Conservation (phyloP, 1,140 invertebrate species). For the Drosophila ananassae region DNA sequence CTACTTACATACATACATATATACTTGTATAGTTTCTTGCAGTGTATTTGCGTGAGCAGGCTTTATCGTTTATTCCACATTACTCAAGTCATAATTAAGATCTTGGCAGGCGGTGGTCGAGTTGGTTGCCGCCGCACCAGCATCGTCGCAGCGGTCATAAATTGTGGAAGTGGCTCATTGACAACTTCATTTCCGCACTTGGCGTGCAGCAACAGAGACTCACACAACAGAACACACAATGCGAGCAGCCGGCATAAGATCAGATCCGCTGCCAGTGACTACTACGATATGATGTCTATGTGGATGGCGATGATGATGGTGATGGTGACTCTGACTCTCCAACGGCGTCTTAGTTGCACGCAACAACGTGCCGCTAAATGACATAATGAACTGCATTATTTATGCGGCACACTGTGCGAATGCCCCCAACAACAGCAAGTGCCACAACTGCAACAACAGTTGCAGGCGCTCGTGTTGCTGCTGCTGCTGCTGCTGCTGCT, state of each 20-base stretch:
- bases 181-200: conserved; percentile 82
- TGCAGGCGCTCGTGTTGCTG: conserved; percentile 24
- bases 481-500: conserved; percentile 2
- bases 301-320: conserved; percentile 39
- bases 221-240: conserved; percentile 30
- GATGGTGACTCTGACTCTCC: conserved; percentile 38
- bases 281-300: no score
- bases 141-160: conserved; percentile 73
- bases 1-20: background rate
- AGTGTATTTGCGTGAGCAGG: conserved; percentile 79
- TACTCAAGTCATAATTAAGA: conserved; percentile 82
- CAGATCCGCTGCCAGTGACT: conserved; percentile 39
- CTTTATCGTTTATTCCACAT: conserved; percentile 81
- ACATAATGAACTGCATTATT: conserved; percentile 83
- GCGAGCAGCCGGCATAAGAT: conserved; percentile 43
- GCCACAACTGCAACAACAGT: conserved; percentile 35
- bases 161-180: conserved; percentile 82
- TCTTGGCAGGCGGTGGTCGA: conserved; percentile 69
- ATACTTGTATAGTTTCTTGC: conserved; percentile 32
- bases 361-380: conserved; percentile 80
- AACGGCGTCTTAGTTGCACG: conserved; percentile 61
- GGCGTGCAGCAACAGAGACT: conserved; percentile 40
- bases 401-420: conserved; percentile 73
- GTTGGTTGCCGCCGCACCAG: conserved; percentile 6
- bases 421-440: conserved; percentile 23